These are phyloP conservation scores for Archocentrus centrarchus DNA, from an alignment of 2,113 vertebrate species.

Conservation along the genomic window DNA sequence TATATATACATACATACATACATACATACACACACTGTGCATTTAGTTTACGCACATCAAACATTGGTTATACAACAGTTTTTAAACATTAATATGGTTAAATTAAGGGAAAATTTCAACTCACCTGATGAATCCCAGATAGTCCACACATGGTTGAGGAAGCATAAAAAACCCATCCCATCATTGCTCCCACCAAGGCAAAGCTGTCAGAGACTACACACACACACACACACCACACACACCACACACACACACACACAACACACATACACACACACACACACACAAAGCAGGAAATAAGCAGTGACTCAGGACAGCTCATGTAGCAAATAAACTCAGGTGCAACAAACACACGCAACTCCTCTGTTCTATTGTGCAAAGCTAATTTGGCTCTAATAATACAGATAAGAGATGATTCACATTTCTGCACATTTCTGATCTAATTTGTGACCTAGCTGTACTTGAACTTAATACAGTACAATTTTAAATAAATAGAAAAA, in stretches of 20 bases:
- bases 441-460: background rate
- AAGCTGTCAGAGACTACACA: slow-evolving; percentile 92
- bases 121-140: slow-evolving; percentile 97
- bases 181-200: slow-evolving; percentile 92
- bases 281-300: slow-evolving; percentile 44
- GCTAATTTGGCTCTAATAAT: background rate
- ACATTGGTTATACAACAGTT: background rate
- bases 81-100: too few species aligned
- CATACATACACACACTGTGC: background rate
- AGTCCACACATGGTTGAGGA: slow-evolving; percentile 95
- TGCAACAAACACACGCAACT: slow-evolving; percentile 40
- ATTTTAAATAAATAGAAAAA: background rate
- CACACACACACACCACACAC: slow-evolving; percentile 50
- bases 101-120: slow-evolving; percentile 8
- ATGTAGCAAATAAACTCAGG: slow-evolving; percentile 35
- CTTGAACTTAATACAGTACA: background rate
- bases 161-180: slow-evolving; percentile 95
- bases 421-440: background rate
- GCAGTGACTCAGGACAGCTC: slow-evolving; percentile 6
- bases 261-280: slow-evolving; percentile 61
- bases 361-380: background rate
- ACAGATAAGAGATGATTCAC: background rate
- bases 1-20: too few species aligned
- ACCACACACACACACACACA: slow-evolving; percentile 40
- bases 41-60: background rate